Evolutionary conservation across 2,113 vertebrate species (phyloP).

Genomic region (Ammodytes marinus): DNA sequence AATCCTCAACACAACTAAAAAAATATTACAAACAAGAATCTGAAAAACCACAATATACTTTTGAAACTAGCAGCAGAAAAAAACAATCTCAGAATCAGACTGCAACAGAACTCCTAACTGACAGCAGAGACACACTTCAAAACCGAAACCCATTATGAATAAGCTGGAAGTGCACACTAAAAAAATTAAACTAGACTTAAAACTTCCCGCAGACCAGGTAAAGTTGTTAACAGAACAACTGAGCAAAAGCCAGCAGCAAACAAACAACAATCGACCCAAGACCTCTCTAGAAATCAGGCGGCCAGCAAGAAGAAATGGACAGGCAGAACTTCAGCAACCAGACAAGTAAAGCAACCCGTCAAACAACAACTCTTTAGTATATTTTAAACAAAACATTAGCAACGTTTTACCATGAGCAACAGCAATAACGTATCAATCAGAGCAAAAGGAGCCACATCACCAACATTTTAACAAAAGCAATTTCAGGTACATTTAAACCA

Average conservation of each 20-base stretch:
- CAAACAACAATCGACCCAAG: conserved; percentile 19
- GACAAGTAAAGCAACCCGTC: conserved; percentile 15
- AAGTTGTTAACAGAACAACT: not conserved
- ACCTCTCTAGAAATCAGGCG: not conserved
- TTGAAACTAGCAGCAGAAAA: not conserved
- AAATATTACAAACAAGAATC: not conserved
- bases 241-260: not conserved
- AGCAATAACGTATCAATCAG: conserved; percentile 25
- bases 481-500: conserved; percentile 39
- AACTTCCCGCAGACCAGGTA: no score
- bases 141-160: conserved; percentile 3
- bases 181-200: conserved; percentile 1
- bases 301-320: conserved; percentile 39
- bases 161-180: not conserved
- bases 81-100: not conserved
- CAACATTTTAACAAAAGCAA: conserved; percentile 41
- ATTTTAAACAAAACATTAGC: conserved; percentile 48
- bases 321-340: conserved; percentile 28
- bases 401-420: conserved; percentile 7
- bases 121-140: conserved; percentile 4
- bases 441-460: conserved; percentile 35
- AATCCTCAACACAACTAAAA: not conserved
- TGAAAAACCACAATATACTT: not conserved
- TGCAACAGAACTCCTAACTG: not conserved
- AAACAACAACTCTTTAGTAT: conserved; percentile 47